These are phyloP conservation scores for Nomada flava DNA, from an alignment of 2,888 invertebrate species.

Conservation along the genomic window DNA sequence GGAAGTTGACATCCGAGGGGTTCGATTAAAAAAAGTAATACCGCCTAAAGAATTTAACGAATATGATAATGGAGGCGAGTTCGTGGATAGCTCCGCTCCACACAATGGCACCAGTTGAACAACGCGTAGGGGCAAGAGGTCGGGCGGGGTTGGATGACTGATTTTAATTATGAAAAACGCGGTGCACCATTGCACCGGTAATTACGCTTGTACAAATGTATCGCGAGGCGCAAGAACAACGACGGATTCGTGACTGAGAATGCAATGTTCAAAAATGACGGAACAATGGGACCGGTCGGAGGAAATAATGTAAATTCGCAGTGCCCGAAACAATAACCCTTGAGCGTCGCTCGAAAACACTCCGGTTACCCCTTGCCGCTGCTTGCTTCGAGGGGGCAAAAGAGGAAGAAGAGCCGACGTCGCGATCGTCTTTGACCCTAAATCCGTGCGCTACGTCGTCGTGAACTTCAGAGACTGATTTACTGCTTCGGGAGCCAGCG, in stretches of 20 bases:
- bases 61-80: conserved; percentile 39
- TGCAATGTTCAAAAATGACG: conserved; percentile 68
- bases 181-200: conserved; percentile 67
- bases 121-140: neutral
- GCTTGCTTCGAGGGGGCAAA: conserved; percentile 32
- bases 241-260: conserved; percentile 69
- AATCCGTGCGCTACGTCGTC: conserved; percentile 53
- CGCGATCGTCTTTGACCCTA: conserved; percentile 70
- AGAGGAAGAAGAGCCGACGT: conserved; percentile 53
- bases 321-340: conserved; percentile 74
- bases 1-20: neutral
- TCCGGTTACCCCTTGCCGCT: conserved; percentile 59
- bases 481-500: conserved; percentile 39
- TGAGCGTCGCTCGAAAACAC: conserved; percentile 70
- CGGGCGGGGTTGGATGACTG: conserved; percentile 24
- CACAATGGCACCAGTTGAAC: conserved; percentile 20
- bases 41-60: conserved; percentile 20
- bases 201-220: conserved; percentile 69
- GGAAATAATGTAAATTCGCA: conserved; percentile 72
- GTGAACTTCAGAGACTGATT: conserved; percentile 59
- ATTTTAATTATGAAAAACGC: conserved; percentile 68
- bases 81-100: conserved; percentile 2
- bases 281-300: conserved; percentile 66
- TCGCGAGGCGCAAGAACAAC: conserved; percentile 62
- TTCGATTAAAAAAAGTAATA: conserved; percentile 16